Conservation (phyloP, 2,888 invertebrate genomes). For the Noctua fimbriata region DNA sequence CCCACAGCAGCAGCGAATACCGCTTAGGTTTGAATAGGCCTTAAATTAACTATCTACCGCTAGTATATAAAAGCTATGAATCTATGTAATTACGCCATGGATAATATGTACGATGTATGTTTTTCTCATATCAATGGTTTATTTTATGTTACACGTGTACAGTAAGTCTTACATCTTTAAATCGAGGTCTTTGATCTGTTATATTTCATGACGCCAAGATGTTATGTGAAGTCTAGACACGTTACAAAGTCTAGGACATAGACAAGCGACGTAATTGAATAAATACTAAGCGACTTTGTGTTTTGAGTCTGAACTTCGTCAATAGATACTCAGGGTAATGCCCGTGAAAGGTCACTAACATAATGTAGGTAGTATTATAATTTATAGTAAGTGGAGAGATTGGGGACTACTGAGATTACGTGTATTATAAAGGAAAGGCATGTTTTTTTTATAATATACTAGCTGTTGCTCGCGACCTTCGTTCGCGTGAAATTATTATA, state of each 20-base stretch:
- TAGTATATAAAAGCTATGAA: neutral
- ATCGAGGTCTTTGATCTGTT: conserved; percentile 56
- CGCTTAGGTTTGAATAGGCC: too few relatives aligned
- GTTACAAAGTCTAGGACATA: conserved; percentile 56
- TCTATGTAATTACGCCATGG: neutral
- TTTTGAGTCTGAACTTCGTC: conserved; percentile 31
- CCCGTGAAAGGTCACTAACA: conserved; percentile 3
- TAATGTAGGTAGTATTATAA: neutral
- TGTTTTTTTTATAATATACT: neutral
- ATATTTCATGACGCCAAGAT: conserved; percentile 50
- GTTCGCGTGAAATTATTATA: too few relatives aligned
- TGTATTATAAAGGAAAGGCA: neutral
- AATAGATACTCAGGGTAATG: conserved; percentile 20
- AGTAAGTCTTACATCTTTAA: conserved; percentile 20
- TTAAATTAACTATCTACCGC: neutral
- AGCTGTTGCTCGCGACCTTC: too few relatives aligned
- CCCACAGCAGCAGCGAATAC: too few relatives aligned
- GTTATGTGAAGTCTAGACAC: conserved; percentile 54
- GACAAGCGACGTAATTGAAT: conserved; percentile 53
- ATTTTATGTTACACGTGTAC: conserved; percentile 28
- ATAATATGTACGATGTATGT: neutral
- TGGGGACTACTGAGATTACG: neutral
- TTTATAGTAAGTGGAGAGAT: neutral
- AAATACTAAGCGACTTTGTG: conserved; percentile 42
- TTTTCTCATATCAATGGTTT: neutral